Base-by-base conservation (phyloP, 2,113 vertebrate species). In the Anoura caudifer region DNA sequence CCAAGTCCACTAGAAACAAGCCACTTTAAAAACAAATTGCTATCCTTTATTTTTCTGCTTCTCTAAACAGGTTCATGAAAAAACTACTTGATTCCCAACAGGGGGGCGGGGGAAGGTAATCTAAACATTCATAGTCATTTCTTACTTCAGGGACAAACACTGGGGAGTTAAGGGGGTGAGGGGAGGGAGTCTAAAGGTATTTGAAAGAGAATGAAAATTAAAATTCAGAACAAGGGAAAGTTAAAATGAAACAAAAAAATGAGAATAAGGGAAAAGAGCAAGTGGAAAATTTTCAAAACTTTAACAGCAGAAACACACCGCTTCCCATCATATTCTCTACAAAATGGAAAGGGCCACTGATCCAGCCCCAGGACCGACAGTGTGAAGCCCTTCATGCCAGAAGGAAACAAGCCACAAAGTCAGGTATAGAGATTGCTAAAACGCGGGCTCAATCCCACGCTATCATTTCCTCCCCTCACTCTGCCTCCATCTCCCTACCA, bases 201-300 rank as follows among this genome's bases (percentile, higher is more conserved):
- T 28, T 84, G 50, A 91, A 82, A 89, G 41, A 93, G 76, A 85
- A 86, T 1, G 4, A 24, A 90, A 90, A 87, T 84, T 89, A 92
- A 65, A 90, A 87, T 70, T 79, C 7, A 70, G 28, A 77, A 47
- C 12, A 81, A 75, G 72, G 24, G 26, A 36, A 76, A 75, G 24
- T 75, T 93, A 61, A 61, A 93, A 36, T 41, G 16, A 26, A 56
- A 28, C 16, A 52, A 76, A 45, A 69, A 52, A 24, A 52, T 14
- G 52, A 52, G 47, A 94, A n/a, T 80, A 73, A 86, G 24, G n/a
- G 56, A 93, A 82, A 95, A 94, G 10, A 61, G 26, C 33, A 67
- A 90, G 28, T 36, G 70, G 56, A 92, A 96, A 77, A 45, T 73
- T 90, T 81, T 91, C 50, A 79, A 56, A 69, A 63, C 14, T 36